Evolutionary conservation across 1,140 invertebrate genomes (phyloP).

Genomic region (Drosophila mauritiana): DNA sequence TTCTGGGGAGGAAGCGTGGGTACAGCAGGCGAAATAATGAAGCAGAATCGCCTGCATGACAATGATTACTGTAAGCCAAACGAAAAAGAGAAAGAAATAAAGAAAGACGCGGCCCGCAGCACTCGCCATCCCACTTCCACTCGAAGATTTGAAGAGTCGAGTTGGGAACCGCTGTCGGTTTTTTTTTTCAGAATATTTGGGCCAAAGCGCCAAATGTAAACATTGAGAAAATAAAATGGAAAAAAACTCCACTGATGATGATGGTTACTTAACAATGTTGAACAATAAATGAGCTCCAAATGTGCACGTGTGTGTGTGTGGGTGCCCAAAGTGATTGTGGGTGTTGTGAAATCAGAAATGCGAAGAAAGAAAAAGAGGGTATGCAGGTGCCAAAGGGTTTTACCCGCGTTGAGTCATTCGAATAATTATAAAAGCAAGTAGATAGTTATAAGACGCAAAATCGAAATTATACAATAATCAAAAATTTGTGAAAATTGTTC

Average conservation of each 20-base stretch:
- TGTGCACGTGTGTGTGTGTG: constrained; percentile 6
- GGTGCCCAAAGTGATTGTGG: constrained; percentile 26
- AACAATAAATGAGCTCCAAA: constrained; percentile 58
- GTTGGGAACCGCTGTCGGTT: constrained; percentile 59
- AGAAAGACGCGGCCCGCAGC: constrained; percentile 42
- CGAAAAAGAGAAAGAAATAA: constrained; percentile 8
- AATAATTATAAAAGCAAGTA: background rate
- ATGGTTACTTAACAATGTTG: constrained; percentile 77
- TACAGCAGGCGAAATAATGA: constrained; percentile 70
- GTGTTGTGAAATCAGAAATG: constrained; percentile 44
- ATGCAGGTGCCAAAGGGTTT: constrained; percentile 50
- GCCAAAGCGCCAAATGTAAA: constrained; percentile 76
- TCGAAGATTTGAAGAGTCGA: constrained; percentile 13
- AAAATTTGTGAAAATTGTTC: background rate
- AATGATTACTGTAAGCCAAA: constrained; percentile 59
- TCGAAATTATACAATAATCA: background rate
- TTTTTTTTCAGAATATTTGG: constrained; percentile 70
- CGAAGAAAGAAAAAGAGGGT: constrained; percentile 3
- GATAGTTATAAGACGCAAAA: background rate
- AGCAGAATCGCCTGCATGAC: constrained; percentile 77
- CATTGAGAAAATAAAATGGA: constrained; percentile 45
- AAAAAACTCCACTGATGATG: constrained; percentile 54
- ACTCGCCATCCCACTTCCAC: constrained; percentile 50
- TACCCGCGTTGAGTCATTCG: constrained; percentile 38
- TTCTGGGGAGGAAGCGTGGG: constrained; percentile 49